Base-by-base conservation (phyloP, 1,140 invertebrate species). In the Copidosoma floridanum region DNA sequence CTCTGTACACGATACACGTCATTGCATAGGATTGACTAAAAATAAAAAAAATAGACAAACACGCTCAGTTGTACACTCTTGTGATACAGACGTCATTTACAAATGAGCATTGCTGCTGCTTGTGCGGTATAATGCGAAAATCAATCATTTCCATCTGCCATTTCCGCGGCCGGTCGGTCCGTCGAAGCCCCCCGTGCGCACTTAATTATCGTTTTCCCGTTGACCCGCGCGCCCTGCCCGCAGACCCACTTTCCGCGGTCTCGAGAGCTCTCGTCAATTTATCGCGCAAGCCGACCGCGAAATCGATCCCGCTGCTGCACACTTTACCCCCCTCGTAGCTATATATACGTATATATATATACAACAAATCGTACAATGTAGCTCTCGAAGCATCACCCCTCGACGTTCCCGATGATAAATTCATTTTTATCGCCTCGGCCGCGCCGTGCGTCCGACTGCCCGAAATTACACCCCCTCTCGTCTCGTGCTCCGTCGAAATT, bases 391-490 rank as follows among this genome's bases (percentile, higher is more conserved):
- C 29, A 55, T 11, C 40, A 27, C 27, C 18, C 46, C 29, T 64
- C 62, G 55, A 57, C 61, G 67, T 63, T 65, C 62, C 59, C 56
- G 44, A 71, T 71, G 69, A 75, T 69, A 64, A 72, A 73, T 73
- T 72, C 65, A 67, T 71, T 68, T 70, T 71, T 72, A 74, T 74
- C 68, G 59, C 63, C 51, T 61, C 51, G 55, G 63, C 58, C 55
- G 51, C 54, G 41, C 52, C 6, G 35, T 32, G 29, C 29, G 12
- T 32, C 29, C 29, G 12, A 32, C 29, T 32, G 12, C 6, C 29
- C 6, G 12, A 32, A 32, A 32, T 32, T n/a, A n/a, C n/a, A n/a
- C n/a, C n/a, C n/a, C n/a, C n/a, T n/a, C n/a, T n/a, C n/a, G n/a
- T n/a, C n/a, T n/a, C n/a, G n/a, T n/a, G n/a, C n/a, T n/a, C n/a